Evolutionary conservation across 2,113 vertebrate species (phyloP).

Genomic region (Neolamprologus ventralis): DNA sequence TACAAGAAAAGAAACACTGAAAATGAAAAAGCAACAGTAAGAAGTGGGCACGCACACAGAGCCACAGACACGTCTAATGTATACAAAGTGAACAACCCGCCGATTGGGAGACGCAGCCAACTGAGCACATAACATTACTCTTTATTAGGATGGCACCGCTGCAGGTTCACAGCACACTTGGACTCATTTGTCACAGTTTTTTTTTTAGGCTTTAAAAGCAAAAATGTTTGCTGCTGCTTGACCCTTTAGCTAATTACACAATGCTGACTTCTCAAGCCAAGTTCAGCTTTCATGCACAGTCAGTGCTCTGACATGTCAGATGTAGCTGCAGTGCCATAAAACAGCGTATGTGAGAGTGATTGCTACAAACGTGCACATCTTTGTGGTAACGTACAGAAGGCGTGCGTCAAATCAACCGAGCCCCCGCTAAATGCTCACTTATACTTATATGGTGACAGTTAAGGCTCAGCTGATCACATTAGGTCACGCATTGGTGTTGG

Average conservation of each 20-base stretch:
- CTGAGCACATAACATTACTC: conserved; percentile 28
- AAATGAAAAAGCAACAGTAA: not conserved
- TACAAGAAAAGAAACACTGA: not conserved
- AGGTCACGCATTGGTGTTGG: not conserved
- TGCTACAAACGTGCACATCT: not conserved
- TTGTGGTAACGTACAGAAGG: not conserved
- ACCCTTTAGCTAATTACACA: conserved; percentile 30
- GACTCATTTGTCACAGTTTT: conserved; percentile 25
- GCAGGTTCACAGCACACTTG: not conserved
- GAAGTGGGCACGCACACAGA: not conserved
- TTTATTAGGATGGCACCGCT: conserved; percentile 31
- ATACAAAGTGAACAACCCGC: conserved; percentile 1
- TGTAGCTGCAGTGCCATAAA: not conserved
- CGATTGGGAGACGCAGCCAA: not conserved
- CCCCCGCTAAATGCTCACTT: not conserved
- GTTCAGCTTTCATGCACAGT: not conserved
- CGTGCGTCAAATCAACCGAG: not conserved
- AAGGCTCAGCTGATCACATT: not conserved
- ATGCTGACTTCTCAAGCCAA: not conserved
- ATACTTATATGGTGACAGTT: not conserved
- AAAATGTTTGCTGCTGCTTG: not conserved
- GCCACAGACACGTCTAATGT: not conserved
- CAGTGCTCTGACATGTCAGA: not conserved
- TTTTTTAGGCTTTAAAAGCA: not conserved
- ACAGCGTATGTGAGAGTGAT: not conserved